Percentiles rank a stretch among this genome's conserved stretches.
Evolutionary conservation across 1,140 invertebrate species (phyloP).

Genomic region (Bemisia tabaci): DNA sequence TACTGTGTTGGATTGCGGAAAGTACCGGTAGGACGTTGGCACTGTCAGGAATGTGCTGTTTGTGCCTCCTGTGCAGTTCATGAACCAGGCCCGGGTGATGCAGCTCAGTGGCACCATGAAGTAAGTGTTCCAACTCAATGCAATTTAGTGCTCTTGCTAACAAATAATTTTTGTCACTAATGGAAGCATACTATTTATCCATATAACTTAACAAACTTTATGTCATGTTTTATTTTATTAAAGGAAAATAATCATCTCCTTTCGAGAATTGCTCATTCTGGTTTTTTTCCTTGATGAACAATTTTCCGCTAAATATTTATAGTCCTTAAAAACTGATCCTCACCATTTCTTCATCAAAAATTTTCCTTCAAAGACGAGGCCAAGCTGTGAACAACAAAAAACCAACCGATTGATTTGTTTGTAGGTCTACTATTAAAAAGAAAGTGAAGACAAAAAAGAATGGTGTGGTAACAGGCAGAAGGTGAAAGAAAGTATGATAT

Average conservation of each 20-base stretch:
- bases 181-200: neutral
- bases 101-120: slow-evolving; percentile 14
- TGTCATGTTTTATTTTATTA: neutral
- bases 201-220: neutral
- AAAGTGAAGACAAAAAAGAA: too few relatives aligned
- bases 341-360: too few relatives aligned
- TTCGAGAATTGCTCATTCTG: too few relatives aligned
- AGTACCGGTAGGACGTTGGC: slow-evolving; percentile 79
- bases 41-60: slow-evolving; percentile 56
- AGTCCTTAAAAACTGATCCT: too few relatives aligned
- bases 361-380: too few relatives aligned
- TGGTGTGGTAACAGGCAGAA: too few relatives aligned
- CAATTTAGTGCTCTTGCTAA: neutral
- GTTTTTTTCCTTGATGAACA: too few relatives aligned
- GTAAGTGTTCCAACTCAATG: slow-evolving; percentile 7
- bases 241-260: neutral
- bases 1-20: slow-evolving; percentile 77
- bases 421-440: too few relatives aligned
- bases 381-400: too few relatives aligned
- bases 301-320: too few relatives aligned
- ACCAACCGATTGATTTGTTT: too few relatives aligned
- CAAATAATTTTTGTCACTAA: neutral
- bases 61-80: slow-evolving; percentile 10
- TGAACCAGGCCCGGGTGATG: slow-evolving; percentile 13
- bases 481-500: too few relatives aligned